These are phyloP conservation scores for Agrotis segetum DNA, from an alignment of 2,888 invertebrate genomes.

Conservation along the genomic window DNA sequence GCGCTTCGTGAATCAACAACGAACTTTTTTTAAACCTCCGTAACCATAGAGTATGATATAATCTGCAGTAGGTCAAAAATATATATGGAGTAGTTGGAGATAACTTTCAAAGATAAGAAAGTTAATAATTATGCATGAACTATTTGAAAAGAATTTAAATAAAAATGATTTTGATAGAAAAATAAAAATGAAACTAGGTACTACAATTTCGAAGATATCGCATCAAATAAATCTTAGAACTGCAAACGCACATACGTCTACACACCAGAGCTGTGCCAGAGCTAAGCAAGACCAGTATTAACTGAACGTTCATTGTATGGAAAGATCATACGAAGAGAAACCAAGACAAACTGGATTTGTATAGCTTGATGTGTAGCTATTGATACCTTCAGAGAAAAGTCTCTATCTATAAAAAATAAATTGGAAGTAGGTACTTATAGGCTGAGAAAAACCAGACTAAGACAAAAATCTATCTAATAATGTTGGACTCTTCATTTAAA, in stretches of 20 bases:
- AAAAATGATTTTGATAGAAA: not conserved
- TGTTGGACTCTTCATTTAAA: not conserved
- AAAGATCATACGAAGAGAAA: too few relatives aligned
- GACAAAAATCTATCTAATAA: not conserved
- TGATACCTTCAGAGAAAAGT: not conserved
- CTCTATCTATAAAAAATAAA: not conserved
- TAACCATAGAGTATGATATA: slow-evolving; percentile 45
- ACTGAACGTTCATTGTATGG: too few relatives aligned
- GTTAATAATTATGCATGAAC: not conserved
- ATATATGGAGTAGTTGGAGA: not conserved
- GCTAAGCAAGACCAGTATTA: too few relatives aligned
- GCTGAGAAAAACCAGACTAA: not conserved
- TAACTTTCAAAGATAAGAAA: slow-evolving; percentile 2
- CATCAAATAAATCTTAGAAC: too few relatives aligned
- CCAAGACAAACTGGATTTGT: too few relatives aligned
- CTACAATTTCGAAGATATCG: too few relatives aligned
- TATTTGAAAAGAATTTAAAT: not conserved
- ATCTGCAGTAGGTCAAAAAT: slow-evolving; percentile 23
- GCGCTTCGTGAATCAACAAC: slow-evolving; percentile 54
- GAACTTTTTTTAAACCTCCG: slow-evolving; percentile 40
- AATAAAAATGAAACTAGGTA: not conserved
- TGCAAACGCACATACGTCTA: too few relatives aligned
- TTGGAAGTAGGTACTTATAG: not conserved
- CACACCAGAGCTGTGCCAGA: too few relatives aligned
- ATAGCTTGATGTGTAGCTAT: too few relatives aligned